A percentile compares a stretch with the other conserved stretches of the same genome.
These are phyloP conservation scores for Podarcis muralis DNA, from an alignment of 2,113 vertebrate genomes.

Conservation along the genomic window DNA sequence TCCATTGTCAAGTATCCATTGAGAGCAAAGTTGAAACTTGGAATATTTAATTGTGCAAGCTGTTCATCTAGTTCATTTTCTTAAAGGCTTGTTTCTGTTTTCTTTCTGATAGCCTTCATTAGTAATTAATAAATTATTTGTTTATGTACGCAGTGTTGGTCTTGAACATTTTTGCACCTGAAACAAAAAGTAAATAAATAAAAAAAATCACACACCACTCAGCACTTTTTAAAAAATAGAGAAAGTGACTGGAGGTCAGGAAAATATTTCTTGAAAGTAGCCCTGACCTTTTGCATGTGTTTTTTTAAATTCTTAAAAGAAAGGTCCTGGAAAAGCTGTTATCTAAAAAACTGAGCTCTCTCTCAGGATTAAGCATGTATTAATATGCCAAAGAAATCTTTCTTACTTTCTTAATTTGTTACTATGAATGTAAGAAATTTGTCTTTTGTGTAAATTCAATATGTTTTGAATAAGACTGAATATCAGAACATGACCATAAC, in stretches of 20 bases:
- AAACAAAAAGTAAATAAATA: not conserved
- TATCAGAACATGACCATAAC: not conserved
- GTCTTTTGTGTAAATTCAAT: too few relatives aligned
- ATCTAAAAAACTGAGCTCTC: too few relatives aligned
- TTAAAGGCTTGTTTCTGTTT: conserved; percentile 41
- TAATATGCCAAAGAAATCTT: too few relatives aligned
- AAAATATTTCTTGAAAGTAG: not conserved
- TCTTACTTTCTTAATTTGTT: too few relatives aligned
- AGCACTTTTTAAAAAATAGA: not conserved
- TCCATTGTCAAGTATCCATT: conserved; percentile 16
- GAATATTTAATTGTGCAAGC: conserved; percentile 3
- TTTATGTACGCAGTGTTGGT: conserved; percentile 12
- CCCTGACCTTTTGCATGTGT: not conserved
- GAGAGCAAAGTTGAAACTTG: not conserved
- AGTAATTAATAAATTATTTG: not conserved
- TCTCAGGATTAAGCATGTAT: too few relatives aligned
- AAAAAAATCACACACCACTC: not conserved
- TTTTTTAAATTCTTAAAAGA: not conserved
- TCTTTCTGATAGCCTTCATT: conserved; percentile 18
- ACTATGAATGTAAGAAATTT: too few relatives aligned
- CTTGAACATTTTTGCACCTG: not conserved
- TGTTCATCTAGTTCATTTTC: conserved; percentile 41
- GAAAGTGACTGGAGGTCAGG: not conserved
- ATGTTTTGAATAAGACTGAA: not conserved
- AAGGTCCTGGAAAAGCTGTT: not conserved